Evolutionary conservation across 2,113 vertebrate species (phyloP).

Genomic region (Plotosus lineatus): DNA sequence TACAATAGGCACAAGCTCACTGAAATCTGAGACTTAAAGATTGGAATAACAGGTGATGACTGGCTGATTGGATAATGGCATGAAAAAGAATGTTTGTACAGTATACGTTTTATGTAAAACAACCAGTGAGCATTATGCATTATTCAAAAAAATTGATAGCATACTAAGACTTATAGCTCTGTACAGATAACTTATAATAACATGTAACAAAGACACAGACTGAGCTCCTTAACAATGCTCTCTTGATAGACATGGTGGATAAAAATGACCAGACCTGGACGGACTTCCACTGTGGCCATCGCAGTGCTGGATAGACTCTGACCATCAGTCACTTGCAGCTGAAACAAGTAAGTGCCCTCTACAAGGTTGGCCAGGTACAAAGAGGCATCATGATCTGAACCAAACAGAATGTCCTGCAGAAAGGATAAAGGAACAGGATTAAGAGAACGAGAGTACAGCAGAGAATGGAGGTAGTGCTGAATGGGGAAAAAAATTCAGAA

Average conservation of each 20-base stretch:
- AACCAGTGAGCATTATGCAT: background rate
- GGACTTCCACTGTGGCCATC: slow-evolving; percentile 84
- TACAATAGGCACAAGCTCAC: background rate
- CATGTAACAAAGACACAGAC: background rate
- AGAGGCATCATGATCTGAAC: slow-evolving; percentile 72
- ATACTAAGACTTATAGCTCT: background rate
- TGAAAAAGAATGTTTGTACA: background rate
- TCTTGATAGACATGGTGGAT: background rate
- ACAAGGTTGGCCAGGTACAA: slow-evolving; percentile 86
- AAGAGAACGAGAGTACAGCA: background rate
- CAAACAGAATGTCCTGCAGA: slow-evolving; percentile 79
- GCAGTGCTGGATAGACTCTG: slow-evolving; percentile 77
- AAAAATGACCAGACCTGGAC: slow-evolving; percentile 75
- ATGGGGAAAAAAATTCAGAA: background rate
- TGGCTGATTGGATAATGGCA: background rate
- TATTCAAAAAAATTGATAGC: background rate
- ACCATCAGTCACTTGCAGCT: slow-evolving; percentile 76
- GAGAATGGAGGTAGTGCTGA: background rate
- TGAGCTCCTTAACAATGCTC: background rate
- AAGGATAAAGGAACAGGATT: background rate
- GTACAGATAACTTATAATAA: background rate
- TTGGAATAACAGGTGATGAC: background rate
- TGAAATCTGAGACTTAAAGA: background rate
- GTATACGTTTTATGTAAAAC: background rate
- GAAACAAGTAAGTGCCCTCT: slow-evolving; percentile 86